phyloP scores from a whole-genome alignment of 2,888 invertebrate species.

The Gortyna flavago region DNA sequence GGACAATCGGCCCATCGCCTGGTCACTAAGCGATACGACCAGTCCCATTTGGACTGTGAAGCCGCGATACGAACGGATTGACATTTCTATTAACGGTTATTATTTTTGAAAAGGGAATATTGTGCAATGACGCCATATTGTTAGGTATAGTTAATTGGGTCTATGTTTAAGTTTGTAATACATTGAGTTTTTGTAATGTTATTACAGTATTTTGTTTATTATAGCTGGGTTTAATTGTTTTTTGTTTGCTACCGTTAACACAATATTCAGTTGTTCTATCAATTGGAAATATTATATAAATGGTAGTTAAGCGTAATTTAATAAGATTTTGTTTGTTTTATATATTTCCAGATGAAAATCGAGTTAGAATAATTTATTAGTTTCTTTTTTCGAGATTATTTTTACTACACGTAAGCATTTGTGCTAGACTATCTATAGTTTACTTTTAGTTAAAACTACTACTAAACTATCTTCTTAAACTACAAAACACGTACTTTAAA shows the following conservation, averaged over 20 bases:
- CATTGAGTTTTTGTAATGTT: conserved; percentile 7
- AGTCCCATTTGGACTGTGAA: conserved; percentile 57
- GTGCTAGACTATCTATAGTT: neutral
- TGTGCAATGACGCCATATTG: conserved; percentile 23
- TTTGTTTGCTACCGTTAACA: neutral
- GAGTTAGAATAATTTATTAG: too few relatives aligned
- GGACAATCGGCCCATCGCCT: conserved; percentile 62
- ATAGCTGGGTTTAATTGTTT: conserved; percentile 11
- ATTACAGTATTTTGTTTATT: conserved; percentile 12
- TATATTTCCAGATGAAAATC: neutral
- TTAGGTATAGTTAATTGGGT: conserved; percentile 32
- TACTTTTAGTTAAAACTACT: neutral
- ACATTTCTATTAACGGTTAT: conserved; percentile 63
- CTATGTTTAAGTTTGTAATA: conserved; percentile 28
- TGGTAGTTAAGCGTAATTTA: neutral
- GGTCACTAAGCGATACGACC: conserved; percentile 64
- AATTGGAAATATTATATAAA: neutral
- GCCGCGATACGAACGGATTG: conserved; percentile 58
- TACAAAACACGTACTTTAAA: neutral
- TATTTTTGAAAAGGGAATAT: conserved; percentile 59
- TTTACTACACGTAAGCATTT: neutral
- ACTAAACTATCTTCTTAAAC: neutral
- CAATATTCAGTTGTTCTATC: neutral
- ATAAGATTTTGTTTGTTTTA: neutral
- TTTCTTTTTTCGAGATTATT: neutral